A percentile compares a stretch with the other conserved stretches of the same genome.
These are phyloP conservation scores for Hyla sarda DNA, from an alignment of 2,113 vertebrate genomes.

Conservation along the genomic window DNA sequence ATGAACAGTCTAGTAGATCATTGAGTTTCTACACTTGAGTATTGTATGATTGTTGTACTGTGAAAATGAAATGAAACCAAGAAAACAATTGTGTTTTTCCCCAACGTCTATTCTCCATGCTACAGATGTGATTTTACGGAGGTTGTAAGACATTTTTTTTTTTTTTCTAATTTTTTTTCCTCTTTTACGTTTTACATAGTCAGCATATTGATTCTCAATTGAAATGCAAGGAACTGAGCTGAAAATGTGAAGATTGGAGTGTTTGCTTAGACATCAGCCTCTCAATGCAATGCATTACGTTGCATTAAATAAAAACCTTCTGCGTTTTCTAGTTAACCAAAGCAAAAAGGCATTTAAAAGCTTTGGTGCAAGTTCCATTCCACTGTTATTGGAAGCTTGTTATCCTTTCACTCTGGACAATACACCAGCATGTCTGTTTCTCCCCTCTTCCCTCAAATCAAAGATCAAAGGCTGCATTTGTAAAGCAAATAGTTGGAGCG, in stretches of 20 bases:
- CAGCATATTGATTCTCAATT: slow-evolving; percentile 61
- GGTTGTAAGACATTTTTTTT: slow-evolving; percentile 59
- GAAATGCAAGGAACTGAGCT: slow-evolving; percentile 59
- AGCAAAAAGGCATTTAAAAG: slow-evolving; percentile 79
- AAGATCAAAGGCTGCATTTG: slow-evolving; percentile 99
- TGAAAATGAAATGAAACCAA: slow-evolving; percentile 65
- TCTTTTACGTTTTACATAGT: slow-evolving; percentile 64
- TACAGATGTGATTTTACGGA: slow-evolving; percentile 65
- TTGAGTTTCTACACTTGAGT: slow-evolving; percentile 50
- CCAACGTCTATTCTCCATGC: slow-evolving; percentile 61
- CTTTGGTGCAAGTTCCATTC: slow-evolving; percentile 68
- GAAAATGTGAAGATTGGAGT: slow-evolving; percentile 61
- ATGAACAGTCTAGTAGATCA: slow-evolving; percentile 46
- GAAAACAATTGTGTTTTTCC: slow-evolving; percentile 49
- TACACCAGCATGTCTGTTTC: slow-evolving; percentile 73
- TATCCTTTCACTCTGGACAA: slow-evolving; percentile 83
- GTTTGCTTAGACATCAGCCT: slow-evolving; percentile 64
- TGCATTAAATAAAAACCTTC: slow-evolving; percentile 69
- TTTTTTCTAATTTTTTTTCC: neutral
- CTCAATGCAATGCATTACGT: slow-evolving; percentile 65
- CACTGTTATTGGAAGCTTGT: slow-evolving; percentile 77
- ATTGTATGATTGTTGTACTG: slow-evolving; percentile 61
- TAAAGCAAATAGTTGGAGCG: slow-evolving; percentile 97
- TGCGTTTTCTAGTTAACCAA: slow-evolving; percentile 69
- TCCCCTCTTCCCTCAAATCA: slow-evolving; percentile 89